Base-by-base conservation (phyloP, 2,113 vertebrate species). In the Fulmarus glacialis region DNA sequence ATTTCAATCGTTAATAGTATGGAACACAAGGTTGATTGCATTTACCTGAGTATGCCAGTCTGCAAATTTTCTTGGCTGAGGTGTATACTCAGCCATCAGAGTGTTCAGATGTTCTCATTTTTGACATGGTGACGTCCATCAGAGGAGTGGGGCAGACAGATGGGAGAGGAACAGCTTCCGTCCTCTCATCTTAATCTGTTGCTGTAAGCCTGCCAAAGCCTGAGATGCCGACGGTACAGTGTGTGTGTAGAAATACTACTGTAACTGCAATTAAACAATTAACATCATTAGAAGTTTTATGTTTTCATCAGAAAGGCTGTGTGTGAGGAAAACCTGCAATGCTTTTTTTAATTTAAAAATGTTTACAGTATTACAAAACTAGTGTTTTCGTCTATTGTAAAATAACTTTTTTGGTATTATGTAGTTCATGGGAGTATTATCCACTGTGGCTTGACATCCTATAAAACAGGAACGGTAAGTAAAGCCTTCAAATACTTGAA, bases 211-310 rank as follows among this genome's bases (percentile, higher is more conserved):
- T 88, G 86, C 48, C 67, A 40, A 53, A 56, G 66, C 43, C 32
- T 4, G 73, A 40, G 66, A 34, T 85, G 47, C 32, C 1, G 8
- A 30, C 47, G 80, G 24, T 30, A 22, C 26, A 17, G 2, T 47
- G 22, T 56, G 15, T 53, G 58, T 59, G 43, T 63, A 42, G 62
- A 70, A 87, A 89, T 67, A 36, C 16, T 42, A 47, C 78, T 77
- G n/a, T 40, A 38, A 23, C 80, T 89, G 60, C 85, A 81, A 81
- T 70, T 52, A 84, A 77, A 78, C 55, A 81, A 62, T 91, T 87
- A 73, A 40, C 55, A 53, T 87, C 19, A 18, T 78, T 70, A 56
- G 36, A 53, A 12, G 15, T 6, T 77, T 45, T 59, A 84, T 45
- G 42, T 26, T 85, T 93, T 95, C 70, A 32, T 93, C 79, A 79